Base-by-base conservation (phyloP, 2,888 invertebrate species). In the Volucella zonaria region DNA sequence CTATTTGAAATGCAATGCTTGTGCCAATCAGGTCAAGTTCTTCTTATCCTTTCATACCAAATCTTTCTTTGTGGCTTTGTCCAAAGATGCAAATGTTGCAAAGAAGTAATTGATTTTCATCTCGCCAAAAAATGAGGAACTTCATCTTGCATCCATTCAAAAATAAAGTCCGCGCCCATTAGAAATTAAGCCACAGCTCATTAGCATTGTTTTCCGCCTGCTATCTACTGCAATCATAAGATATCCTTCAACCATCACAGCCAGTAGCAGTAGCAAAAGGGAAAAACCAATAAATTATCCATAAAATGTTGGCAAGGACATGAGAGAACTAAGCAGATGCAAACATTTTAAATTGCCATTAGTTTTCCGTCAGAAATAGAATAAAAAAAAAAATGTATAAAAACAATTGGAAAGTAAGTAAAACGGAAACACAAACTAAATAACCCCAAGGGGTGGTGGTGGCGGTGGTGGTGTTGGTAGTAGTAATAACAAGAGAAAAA, bases 271-370 rank as follows among this genome's bases (percentile, higher is more conserved):
- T 6, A 31, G 31, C 31, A 31, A 31, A 31, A 56, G 47, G 43
- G 8, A 64, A 66, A 75, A 31, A 15, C 15, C 66, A 66, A 68
- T 61, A 67, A 68, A 54, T 54, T 15, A 31, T 15, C 15, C 12
- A 2, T 31, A 45, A 18, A 52, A 45, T 12, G 11, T 49, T 43
- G n/a, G 14, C 42, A 8, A 18, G 10, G 73, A 79, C 52, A 54
- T 40, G 12, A 38, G 58, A 66, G 59, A 15, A 58, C 47, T 71
- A 66, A 64, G n/a, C 52, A 67, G 51, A 75, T 81, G 80, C 68
- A 75, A 64, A 45, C 23, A 14, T 67, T 74, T 51, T 74, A 45
- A 67, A 74, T 61, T 61, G 54, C 52, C 56, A 15, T 43, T 68
- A 68, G 70, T 6, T 62, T 38, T 15, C 14, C 68, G 11, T 42